phyloP scores from a whole-genome alignment of 2,113 vertebrate species.

The Theristicus caerulescens region DNA sequence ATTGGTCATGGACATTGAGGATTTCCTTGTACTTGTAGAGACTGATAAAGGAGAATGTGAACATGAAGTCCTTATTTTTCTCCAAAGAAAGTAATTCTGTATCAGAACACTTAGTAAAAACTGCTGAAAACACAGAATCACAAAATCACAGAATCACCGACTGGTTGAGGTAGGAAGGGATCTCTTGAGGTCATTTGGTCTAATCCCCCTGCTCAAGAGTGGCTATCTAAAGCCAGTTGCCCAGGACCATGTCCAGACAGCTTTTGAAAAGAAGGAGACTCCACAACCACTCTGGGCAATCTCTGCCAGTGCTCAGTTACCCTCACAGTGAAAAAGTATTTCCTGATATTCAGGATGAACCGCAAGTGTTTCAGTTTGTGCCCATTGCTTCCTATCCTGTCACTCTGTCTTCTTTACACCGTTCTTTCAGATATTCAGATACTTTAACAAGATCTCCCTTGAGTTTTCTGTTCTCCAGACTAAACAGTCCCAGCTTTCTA shows the following conservation, averaged over 20 bases:
- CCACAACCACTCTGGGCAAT: neutral
- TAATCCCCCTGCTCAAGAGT: neutral
- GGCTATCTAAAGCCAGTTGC: neutral
- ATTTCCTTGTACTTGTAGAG: neutral
- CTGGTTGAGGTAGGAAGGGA: neutral
- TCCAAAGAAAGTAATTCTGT: neutral
- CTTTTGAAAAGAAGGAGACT: neutral
- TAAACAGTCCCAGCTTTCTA: neutral
- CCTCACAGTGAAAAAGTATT: neutral
- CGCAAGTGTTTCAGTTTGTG: no score
- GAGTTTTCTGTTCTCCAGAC: neutral
- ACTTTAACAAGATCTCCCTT: neutral
- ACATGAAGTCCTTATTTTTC: neutral
- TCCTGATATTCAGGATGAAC: no score
- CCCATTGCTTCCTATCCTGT: neutral
- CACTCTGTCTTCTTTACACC: neutral
- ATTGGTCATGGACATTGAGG: neutral
- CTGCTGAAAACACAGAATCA: neutral
- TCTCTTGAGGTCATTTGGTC: neutral
- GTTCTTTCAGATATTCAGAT: neutral
- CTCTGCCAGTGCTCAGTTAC: neutral
- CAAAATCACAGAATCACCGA: neutral
- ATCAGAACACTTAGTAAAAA: neutral
- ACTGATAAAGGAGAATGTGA: neutral
- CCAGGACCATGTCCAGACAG: no score